Percentiles rank a stretch among this genome's conserved stretches.
phyloP scores from a whole-genome alignment of 2,888 invertebrate species.

The Oscheius sp. region DNA sequence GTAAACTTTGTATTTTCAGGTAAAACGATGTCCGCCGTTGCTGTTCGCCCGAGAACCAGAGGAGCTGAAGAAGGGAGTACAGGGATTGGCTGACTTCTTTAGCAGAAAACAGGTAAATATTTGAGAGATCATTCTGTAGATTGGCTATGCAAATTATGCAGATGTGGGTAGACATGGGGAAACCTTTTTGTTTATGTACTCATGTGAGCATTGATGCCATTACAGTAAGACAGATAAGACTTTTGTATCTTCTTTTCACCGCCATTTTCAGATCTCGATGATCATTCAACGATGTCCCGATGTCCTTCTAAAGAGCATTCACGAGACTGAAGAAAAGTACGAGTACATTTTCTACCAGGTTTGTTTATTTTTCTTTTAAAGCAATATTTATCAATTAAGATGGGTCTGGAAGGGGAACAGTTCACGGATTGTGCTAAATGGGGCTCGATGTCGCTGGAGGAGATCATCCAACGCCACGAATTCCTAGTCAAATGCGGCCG shows the following conservation, averaged over 20 bases:
- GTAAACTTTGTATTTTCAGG: background rate
- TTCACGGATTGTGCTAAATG: constrained; percentile 54
- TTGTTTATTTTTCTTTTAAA: background rate
- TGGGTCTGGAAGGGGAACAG: constrained; percentile 66
- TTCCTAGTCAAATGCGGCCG: constrained; percentile 65
- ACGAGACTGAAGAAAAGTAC: constrained; percentile 68
- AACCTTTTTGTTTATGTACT: background rate
- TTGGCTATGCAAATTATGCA: too few relatives aligned
- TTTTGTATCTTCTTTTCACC: background rate
- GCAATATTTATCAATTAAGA: constrained; percentile 41
- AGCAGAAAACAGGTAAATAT: constrained; percentile 50
- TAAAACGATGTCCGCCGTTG: constrained; percentile 44
- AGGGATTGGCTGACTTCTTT: constrained; percentile 56
- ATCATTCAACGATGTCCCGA: constrained; percentile 56
- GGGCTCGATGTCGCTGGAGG: constrained; percentile 45
- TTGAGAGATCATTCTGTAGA: background rate
- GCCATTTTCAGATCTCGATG: constrained; percentile 46
- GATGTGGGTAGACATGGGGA: background rate
- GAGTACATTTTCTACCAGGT: constrained; percentile 70
- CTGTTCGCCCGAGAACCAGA: constrained; percentile 48
- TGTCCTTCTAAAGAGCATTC: constrained; percentile 61
- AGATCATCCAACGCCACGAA: constrained; percentile 54
- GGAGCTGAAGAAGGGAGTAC: constrained; percentile 46
- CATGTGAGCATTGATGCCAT: background rate
- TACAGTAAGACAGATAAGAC: background rate